Base-by-base conservation (phyloP, 2,113 vertebrate species). In the Beaufortia kweichowensis region DNA sequence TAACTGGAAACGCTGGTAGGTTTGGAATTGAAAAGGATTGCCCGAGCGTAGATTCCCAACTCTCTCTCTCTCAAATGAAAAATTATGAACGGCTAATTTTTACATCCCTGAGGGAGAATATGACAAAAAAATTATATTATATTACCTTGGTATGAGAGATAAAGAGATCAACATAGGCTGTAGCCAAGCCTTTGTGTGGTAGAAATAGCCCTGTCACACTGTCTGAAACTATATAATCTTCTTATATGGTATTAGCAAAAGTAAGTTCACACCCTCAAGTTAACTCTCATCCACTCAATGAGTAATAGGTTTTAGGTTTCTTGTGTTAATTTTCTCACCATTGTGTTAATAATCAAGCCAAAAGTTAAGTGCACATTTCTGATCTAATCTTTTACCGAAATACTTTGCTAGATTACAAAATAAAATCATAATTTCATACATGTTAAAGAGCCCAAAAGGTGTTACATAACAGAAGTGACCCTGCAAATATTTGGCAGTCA, bases 81-180 rank as follows among this genome's bases (percentile, higher is more conserved):
- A 62, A 79, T 75, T 62, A 70, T 56, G 48, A 57, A 59, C n/a
- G 23, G 67, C 69, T 77, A 81, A 81, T 78, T 74, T 70, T 73
- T 55, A 41, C 31, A 21, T 63, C 63, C 48, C 70, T 70, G 75
- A 71, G 10, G 71, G 71, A 61, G 65, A 70, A 19, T 71, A 64
- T 59, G 28, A 78, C 63, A 41, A 78, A 75, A 64, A 72, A 65
- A 14, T 29, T 23, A 17, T 1, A 31, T 61, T 61, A 7, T 57
- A 59, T 81, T 64, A 67, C 43, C 1, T 35, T 21, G 35, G 26
- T 26, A 21, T 60, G 70, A 46, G 19, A 24, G 56, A 24, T 24
- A 28, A 59, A 48, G 17, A 19, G 8, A 24, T 69, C 15, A 6
- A 55, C 55, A 7, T 33, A 23, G 8, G 4, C 21, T 39, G 31